These are phyloP conservation scores for Noctuana brunneofusca DNA, from an alignment of 2,888 invertebrate species.

Conservation along the genomic window DNA sequence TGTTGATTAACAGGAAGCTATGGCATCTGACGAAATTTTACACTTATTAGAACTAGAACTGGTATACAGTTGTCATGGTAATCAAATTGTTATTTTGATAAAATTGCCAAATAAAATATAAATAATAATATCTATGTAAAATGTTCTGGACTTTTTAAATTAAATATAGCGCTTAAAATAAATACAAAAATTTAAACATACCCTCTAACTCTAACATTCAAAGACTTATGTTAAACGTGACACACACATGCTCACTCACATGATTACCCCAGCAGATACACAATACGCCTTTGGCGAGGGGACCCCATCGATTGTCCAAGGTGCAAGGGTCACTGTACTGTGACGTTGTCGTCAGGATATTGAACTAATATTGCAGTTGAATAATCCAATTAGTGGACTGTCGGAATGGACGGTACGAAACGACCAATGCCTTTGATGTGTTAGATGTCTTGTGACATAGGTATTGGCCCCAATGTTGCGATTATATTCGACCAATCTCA, in stretches of 20 bases:
- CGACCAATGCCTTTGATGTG: slow-evolving; percentile 59
- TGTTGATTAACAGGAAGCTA: no score
- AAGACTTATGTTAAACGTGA: not conserved
- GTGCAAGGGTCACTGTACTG: slow-evolving; percentile 69
- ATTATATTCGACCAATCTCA: slow-evolving; percentile 28
- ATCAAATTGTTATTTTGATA: no score
- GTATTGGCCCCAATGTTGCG: slow-evolving; percentile 18
- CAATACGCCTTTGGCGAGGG: slow-evolving; percentile 46
- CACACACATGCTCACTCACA: slow-evolving; percentile 17
- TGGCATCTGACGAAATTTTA: no score
- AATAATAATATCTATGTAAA: no score
- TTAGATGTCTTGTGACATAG: slow-evolving; percentile 35
- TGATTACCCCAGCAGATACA: slow-evolving; percentile 41
- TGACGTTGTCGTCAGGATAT: slow-evolving; percentile 61
- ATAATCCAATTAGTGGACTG: slow-evolving; percentile 71
- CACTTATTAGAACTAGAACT: no score
- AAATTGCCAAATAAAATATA: no score
- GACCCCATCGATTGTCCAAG: slow-evolving; percentile 58
- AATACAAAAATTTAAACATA: slow-evolving; percentile 10
- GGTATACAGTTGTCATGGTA: no score
- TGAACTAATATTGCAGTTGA: slow-evolving; percentile 69
- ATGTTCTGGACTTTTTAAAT: no score
- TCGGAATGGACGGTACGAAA: slow-evolving; percentile 49
- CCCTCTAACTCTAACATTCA: slow-evolving; percentile 7
- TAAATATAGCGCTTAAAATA: not conserved